Base-by-base conservation (phyloP, 1,140 invertebrate species). In the Brachionus rotundiformis region DNA sequence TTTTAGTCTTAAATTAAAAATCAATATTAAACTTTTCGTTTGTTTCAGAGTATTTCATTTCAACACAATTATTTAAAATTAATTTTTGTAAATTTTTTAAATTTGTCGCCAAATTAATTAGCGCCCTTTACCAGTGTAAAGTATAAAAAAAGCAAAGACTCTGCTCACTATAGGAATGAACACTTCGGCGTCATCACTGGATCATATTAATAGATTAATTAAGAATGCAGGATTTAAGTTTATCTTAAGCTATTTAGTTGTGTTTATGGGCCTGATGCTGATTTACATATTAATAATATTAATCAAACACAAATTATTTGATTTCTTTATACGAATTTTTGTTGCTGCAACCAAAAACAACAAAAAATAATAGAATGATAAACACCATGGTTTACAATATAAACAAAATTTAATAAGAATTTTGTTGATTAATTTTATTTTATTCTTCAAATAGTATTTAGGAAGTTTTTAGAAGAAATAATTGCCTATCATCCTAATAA, bases 371-470 rank as follows among this genome's bases (percentile, higher is more conserved):
- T 33, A 8, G 29, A 29, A 63, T 7, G 25, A 63, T 33, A 63
- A 63, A 33, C 25, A 29, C 25, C 11, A 13, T 29, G 3, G 1
- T 29, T 11, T 10, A 33, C 1, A n/a, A 29, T 23, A 63, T 63
- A 63, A 63, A 63, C 61, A 63, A 63, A 63, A 63, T 27, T 63
- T 63, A 63, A 54, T 54, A 54, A 54, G 47, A 54, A 54, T 54
- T 54, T 54, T 7, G 47, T 19, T 54, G 47, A 23, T 54, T 39
- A 54, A 19, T 25, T 49, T 54, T 8, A 54, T 54, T 54, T 1
- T 19, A 19, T 54, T 54, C 16, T 54, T 54, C 47, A 54, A 54
- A 54, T 54, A 54, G n/a, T 54, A 54, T 54, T 54, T 54, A 54
- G 19, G 19, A 54, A 54, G 47, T 54, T 19, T 54, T 7, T 41